Conservation (phyloP, 1,140 invertebrate genomes). For the Drosophila triauraria region DNA sequence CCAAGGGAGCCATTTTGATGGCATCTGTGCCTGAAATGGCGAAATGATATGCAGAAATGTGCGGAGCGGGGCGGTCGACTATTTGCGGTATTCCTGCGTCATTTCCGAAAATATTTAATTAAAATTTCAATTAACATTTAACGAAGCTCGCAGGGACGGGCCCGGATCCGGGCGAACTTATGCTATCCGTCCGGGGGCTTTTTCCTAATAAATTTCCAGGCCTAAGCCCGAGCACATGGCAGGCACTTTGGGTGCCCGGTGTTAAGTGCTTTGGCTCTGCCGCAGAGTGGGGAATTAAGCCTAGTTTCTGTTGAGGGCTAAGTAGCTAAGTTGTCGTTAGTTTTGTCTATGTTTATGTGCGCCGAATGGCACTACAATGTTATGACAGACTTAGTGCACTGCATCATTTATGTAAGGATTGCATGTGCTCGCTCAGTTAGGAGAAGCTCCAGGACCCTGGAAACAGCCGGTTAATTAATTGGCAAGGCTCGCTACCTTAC, state of each 20-base stretch:
- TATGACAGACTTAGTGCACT: constrained; percentile 52
- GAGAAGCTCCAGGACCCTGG: constrained; percentile 9
- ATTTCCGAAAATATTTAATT: constrained; percentile 80
- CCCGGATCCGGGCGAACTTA: background rate
- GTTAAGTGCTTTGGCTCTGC: constrained; percentile 45
- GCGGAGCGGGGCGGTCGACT: constrained; percentile 1
- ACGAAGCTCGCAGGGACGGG: constrained; percentile 45
- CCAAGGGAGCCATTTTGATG: background rate
- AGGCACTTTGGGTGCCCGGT: constrained; percentile 22
- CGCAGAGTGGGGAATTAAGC: constrained; percentile 44
- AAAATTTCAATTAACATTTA: constrained; percentile 80
- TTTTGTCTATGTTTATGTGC: constrained; percentile 11
- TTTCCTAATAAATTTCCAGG: constrained; percentile 46
- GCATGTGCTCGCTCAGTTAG: constrained; percentile 29
- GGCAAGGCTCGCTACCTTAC: constrained; percentile 1
- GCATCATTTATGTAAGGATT: constrained; percentile 34
- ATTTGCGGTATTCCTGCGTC: constrained; percentile 68
- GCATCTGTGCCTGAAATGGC: constrained; percentile 21
- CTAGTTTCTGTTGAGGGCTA: constrained; percentile 35
- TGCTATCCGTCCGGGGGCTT: constrained; percentile 20
- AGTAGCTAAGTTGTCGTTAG: constrained; percentile 54
- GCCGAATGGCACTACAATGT: constrained; percentile 40
- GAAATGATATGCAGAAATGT: constrained; percentile 36
- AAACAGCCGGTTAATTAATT: constrained; percentile 41
- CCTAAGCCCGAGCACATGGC: constrained; percentile 51